Evolutionary conservation across 2,797 vertebrate genomes (phyloP), one percentile per base, ranked within the genome.

Genomic region (Danio aesculapii): DNA sequence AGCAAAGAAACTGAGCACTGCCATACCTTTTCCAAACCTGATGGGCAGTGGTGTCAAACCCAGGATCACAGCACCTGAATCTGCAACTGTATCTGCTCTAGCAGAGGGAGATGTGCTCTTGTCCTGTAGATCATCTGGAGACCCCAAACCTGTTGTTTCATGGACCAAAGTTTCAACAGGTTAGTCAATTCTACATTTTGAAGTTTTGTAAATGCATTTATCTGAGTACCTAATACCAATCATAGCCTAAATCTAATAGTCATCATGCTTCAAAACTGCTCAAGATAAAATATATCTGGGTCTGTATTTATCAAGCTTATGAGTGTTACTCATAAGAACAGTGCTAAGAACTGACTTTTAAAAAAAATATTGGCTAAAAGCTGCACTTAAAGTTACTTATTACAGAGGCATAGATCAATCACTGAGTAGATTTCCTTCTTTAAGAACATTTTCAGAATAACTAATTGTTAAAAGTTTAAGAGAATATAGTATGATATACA

Each of bases 101-200:
- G 93, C 94, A 3, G 94, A 95, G 70, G 88, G 87, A 43, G 92
- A 95, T 66, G 90, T 93, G 43, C 83, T 91, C 30, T 86, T 95
- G 76, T 90, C 86, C 11, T 95, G 95, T 84, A 89, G 92, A 84
- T 91, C 93, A 77, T 84, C 82, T 14, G 95, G 94, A 17, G 92
- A 88, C 57, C 94, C 94, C 7, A 86, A 90, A 72, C 93, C 94
- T 4, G 86, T 53, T 50, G 84, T 94, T 3, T 87, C 93, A 77
- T 95, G 95, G 95, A 95, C 91, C 74, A 95, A 94, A 87, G 92
- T 95, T 52, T 94, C 95, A 44, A 95, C 94, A 86, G 94, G 95
- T 95, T 83, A 47, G 85, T 47, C 8, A 46, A 44, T 39, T 66
- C 17, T 44, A 52, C 5, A 21, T 52, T 44, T 6, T 3, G 59